Evolutionary conservation across 2,113 vertebrate species (phyloP).

Genomic region (Empidonax alnorum): DNA sequence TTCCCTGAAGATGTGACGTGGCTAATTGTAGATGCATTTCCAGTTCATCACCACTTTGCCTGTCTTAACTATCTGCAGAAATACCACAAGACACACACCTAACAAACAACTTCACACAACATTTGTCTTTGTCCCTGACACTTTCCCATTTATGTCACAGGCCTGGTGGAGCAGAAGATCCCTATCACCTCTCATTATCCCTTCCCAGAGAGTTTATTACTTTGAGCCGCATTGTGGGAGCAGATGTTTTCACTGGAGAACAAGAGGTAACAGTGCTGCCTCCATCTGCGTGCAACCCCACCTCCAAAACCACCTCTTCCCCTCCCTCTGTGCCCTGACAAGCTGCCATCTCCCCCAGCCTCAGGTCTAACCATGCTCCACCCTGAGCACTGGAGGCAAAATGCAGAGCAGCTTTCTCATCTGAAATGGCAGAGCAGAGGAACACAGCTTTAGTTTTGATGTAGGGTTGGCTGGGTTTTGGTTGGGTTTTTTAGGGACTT

Average conservation of each 20-base stretch:
- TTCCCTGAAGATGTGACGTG: neutral
- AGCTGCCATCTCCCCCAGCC: neutral
- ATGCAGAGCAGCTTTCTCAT: neutral
- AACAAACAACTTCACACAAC: neutral
- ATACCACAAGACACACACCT: neutral
- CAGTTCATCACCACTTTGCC: neutral
- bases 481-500: neutral
- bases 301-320: neutral
- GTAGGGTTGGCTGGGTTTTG: neutral
- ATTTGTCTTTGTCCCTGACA: neutral
- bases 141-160: neutral
- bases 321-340: neutral
- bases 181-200: neutral
- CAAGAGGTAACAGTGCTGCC: neutral
- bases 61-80: neutral
- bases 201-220: neutral
- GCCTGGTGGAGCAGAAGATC: neutral
- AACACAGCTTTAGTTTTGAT: neutral
- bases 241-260: neutral
- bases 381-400: neutral
- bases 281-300: fast-evolving
- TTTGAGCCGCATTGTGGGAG: neutral
- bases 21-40: neutral
- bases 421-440: neutral
- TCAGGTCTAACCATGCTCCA: neutral